Evolutionary conservation across 37 sponge, comb jelly and placozoan species (phyloP).

Genomic region (Axinella damicornis): DNA sequence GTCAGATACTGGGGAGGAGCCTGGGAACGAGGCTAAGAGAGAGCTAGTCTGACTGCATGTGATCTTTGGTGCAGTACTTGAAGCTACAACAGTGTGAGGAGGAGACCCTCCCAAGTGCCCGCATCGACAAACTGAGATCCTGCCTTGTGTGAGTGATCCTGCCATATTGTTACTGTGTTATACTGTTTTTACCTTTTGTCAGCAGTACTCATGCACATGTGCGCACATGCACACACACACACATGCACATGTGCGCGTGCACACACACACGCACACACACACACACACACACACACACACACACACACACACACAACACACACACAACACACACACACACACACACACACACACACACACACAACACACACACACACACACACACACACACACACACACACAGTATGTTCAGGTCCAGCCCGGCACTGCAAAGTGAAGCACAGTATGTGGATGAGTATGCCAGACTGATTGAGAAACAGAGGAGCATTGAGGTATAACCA

Average conservation of each 20-base stretch:
- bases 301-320: not conserved
- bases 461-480: conserved; percentile 34
- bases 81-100: conserved; percentile 14
- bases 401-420: conserved; percentile 19
- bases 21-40: not conserved
- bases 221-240: not conserved
- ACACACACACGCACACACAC: not conserved
- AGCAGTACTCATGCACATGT: not conserved
- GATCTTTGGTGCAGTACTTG: not conserved
- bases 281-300: not conserved
- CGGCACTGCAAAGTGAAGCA: conserved; percentile 4
- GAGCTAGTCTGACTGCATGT: not conserved
- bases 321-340: conserved; percentile 2
- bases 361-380: conserved; percentile 11
- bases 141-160: not conserved
- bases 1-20: not conserved
- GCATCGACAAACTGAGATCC: not conserved
- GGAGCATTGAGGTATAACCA: conserved; percentile 41
- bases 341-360: not conserved
- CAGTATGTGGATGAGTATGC: conserved; percentile 39
- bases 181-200: too few species aligned
- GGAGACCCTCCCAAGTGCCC: not conserved
- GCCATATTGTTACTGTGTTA: too few species aligned
- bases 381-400: not conserved
- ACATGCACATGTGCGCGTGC: not conserved